Percentiles rank a stretch among this genome's conserved stretches.
phyloP scores from a whole-genome alignment of 2,113 vertebrate genomes.

The Notarius quadriscutis region DNA sequence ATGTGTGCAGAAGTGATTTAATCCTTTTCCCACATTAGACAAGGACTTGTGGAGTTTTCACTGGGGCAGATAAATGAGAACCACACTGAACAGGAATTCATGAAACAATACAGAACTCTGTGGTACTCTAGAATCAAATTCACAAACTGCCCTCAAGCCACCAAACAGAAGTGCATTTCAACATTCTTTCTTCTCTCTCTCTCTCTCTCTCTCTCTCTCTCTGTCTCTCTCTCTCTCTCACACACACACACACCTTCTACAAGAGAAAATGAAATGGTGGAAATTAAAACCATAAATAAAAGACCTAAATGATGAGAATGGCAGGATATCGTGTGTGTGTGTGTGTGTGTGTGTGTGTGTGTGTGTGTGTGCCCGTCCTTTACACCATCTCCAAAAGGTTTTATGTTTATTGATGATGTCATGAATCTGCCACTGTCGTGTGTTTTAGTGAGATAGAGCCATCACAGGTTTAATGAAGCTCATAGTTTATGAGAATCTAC shows the following conservation, averaged over 20 bases:
- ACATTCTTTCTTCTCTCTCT: background rate
- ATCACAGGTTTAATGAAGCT: background rate
- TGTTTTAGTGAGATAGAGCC: background rate
- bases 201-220: no score
- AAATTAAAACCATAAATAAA: conserved; percentile 39
- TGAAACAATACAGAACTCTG: no score
- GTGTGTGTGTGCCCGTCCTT: no score
- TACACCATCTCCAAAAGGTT: background rate
- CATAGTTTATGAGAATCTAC: background rate
- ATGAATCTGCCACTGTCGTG: conserved; percentile 9
- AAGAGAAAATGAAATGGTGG: conserved; percentile 10
- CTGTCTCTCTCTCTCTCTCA: no score
- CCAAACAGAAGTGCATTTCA: background rate
- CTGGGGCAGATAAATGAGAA: no score
- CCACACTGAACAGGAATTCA: no score
- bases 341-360: no score
- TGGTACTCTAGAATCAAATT: no score
- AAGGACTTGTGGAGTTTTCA: no score
- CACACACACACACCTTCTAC: background rate
- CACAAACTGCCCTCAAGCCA: no score
- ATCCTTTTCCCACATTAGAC: no score
- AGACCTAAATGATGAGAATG: background rate
- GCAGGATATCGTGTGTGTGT: background rate
- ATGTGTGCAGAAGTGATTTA: background rate
- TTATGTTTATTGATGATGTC: conserved; percentile 17